Percentiles rank a stretch among this genome's conserved stretches.
These are phyloP conservation scores for Pterostichus madidus DNA, from an alignment of 2,888 invertebrate species.

Conservation along the genomic window DNA sequence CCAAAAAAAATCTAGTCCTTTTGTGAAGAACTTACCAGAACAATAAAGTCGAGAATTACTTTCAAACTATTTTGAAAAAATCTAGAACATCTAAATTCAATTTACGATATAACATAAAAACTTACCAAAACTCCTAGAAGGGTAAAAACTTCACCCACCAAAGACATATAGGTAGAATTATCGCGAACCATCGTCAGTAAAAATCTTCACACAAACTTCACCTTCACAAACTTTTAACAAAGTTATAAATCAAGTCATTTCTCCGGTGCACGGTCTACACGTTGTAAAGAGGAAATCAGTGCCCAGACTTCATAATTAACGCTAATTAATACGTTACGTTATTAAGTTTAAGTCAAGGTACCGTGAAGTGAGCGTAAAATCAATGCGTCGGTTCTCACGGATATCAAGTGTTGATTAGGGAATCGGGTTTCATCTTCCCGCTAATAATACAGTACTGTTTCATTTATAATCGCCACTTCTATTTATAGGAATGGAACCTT, in stretches of 20 bases:
- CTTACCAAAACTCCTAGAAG: conserved; percentile 54
- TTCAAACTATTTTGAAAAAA: too few species aligned
- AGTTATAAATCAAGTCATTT: conserved; percentile 21
- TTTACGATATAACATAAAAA: not conserved
- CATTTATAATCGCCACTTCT: too few species aligned
- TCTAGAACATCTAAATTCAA: too few species aligned
- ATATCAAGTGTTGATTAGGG: too few species aligned
- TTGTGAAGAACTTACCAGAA: too few species aligned
- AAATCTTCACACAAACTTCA: not conserved
- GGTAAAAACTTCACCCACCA: conserved; percentile 53
- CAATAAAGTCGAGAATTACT: too few species aligned
- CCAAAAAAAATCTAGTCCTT: too few species aligned
- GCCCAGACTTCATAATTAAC: conserved; percentile 26
- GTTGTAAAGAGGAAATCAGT: not conserved
- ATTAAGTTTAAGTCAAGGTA: conserved; percentile 23
- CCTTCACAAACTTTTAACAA: not conserved
- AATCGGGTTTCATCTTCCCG: too few species aligned
- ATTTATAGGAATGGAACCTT: too few species aligned
- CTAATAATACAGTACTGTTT: too few species aligned
- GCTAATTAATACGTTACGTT: conserved; percentile 45
- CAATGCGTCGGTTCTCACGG: conserved; percentile 7
- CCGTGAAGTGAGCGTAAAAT: conserved; percentile 27
- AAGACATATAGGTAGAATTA: conserved; percentile 43
- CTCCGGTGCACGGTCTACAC: not conserved
- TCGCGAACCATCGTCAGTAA: conserved; percentile 27